A percentile compares a stretch with the other conserved stretches of the same genome.
Evolutionary conservation across 1,140 invertebrate species (phyloP).

Genomic region (Drosophila saltans): DNA sequence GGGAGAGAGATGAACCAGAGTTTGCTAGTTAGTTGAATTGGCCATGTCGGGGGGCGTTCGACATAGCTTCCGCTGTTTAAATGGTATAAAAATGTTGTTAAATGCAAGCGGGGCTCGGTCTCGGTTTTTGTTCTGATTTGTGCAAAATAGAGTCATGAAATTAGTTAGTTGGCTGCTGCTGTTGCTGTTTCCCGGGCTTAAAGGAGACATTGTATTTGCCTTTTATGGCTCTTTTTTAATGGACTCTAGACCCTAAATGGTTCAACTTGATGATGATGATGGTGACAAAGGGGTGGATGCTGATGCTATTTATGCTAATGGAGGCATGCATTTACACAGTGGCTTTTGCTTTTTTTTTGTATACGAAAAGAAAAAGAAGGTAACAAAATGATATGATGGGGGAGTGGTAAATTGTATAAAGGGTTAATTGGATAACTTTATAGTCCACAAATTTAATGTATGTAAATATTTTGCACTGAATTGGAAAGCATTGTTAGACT

Average conservation of each 20-base stretch:
- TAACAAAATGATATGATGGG: background rate
- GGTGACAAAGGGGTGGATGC: background rate
- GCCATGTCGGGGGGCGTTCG: slow-evolving; percentile 31
- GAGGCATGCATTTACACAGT: slow-evolving; percentile 45
- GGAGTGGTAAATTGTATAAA: background rate
- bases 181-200: slow-evolving; percentile 43
- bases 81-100: slow-evolving; percentile 61
- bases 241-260: slow-evolving; percentile 13
- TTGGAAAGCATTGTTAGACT: background rate
- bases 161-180: slow-evolving; percentile 46
- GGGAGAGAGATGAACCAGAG: background rate
- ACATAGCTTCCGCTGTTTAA: slow-evolving; percentile 45
- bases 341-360: slow-evolving; percentile 20
- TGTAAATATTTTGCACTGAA: slow-evolving; percentile 2
- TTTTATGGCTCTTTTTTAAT: slow-evolving; percentile 49
- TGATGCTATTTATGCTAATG: slow-evolving; percentile 53
- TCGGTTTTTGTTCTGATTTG: slow-evolving; percentile 48
- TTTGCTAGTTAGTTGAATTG: slow-evolving; percentile 9
- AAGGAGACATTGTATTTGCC: slow-evolving; percentile 51
- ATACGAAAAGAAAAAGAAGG: background rate
- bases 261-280: slow-evolving; percentile 1
- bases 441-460: background rate
- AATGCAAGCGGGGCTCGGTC: slow-evolving; percentile 42
- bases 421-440: slow-evolving; percentile 7
- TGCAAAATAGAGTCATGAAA: slow-evolving; percentile 71